These are phyloP conservation scores for Ciconia maguari DNA, from an alignment of 2,113 vertebrate genomes.

Conservation along the genomic window DNA sequence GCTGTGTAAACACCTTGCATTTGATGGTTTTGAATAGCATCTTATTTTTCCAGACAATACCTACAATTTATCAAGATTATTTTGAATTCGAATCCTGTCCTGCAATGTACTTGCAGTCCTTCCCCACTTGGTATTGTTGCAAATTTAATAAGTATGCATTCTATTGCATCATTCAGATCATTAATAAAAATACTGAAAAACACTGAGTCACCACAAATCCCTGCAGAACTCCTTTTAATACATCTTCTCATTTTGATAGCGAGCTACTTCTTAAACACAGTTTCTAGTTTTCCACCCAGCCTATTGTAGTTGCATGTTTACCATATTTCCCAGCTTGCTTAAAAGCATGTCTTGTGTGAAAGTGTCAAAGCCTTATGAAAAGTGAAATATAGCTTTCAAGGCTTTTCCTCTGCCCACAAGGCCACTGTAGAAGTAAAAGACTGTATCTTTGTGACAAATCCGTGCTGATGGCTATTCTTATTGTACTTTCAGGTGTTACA, in stretches of 20 bases:
- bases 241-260: background rate
- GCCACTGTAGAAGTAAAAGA: background rate
- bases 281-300: background rate
- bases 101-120: background rate
- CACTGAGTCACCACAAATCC: background rate
- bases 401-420: background rate
- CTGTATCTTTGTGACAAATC: background rate
- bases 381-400: background rate
- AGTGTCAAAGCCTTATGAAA: background rate
- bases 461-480: background rate
- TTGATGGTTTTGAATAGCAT: background rate
- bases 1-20: background rate
- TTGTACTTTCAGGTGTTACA: background rate
- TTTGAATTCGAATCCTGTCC: background rate
- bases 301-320: background rate
- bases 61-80: background rate
- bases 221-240: background rate
- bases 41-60: background rate
- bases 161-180: background rate
- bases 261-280: background rate
- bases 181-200: background rate
- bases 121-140: background rate
- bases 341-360: background rate
- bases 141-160: background rate
- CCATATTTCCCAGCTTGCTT: background rate